Evolutionary conservation across 1,140 invertebrate species (phyloP).

Genomic region (Drosophila micromelanica): DNA sequence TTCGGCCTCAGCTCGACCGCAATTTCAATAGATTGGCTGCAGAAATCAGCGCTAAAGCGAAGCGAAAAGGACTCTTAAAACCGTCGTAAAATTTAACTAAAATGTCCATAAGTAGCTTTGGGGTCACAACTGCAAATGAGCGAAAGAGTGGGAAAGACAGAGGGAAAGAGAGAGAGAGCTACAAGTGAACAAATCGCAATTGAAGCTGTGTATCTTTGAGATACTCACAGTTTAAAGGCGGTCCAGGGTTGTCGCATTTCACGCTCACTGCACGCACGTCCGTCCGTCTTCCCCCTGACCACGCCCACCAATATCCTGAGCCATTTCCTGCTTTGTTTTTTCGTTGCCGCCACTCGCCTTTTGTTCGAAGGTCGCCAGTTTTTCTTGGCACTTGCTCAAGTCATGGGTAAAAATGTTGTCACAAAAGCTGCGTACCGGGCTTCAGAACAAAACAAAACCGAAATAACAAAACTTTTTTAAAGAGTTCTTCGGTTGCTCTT

Average conservation of each 20-base stretch:
- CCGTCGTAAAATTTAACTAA: constrained; percentile 77
- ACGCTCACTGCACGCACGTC: constrained; percentile 61
- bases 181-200: constrained; percentile 50
- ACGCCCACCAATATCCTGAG: constrained; percentile 68
- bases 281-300: constrained; percentile 20
- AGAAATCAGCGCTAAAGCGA: constrained; percentile 53
- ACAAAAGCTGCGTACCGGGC: constrained; percentile 50
- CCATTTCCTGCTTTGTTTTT: constrained; percentile 74
- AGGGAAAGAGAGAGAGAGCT: constrained; percentile 16
- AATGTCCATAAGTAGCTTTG: constrained; percentile 72
- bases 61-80: constrained; percentile 40
- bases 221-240: constrained; percentile 45
- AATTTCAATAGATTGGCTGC: constrained; percentile 76
- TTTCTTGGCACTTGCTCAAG: constrained; percentile 60
- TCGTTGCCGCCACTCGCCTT: constrained; percentile 17
- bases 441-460: constrained; percentile 24
- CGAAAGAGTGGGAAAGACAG: no score
- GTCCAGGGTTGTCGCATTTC: constrained; percentile 56
- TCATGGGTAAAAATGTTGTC: constrained; percentile 70
- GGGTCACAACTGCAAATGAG: constrained; percentile 14
- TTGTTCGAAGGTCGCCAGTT: constrained; percentile 62
- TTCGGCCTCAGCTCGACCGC: constrained; percentile 55
- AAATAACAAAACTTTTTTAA: constrained; percentile 52
- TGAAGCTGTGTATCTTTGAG: constrained; percentile 39
- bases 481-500: constrained; percentile 41